phyloP scores from a whole-genome alignment of 2,797 vertebrate species.

The Eulemur mongoz region DNA sequence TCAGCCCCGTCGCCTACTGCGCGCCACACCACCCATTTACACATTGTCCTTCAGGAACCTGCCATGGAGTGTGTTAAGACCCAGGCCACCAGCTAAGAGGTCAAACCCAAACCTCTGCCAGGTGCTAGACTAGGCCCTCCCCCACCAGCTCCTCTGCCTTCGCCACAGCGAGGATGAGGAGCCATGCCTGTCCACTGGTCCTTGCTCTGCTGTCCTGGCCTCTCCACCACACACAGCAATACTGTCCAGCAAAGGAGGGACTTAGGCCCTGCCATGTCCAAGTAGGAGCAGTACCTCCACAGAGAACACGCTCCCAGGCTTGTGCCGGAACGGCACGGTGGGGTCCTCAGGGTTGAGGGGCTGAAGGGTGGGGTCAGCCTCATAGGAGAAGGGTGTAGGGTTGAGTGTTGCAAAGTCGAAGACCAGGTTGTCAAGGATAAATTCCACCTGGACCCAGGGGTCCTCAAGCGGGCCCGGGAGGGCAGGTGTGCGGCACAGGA shows the following conservation, averaged over 20 bases:
- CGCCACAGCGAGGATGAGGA: rapidly evolving
- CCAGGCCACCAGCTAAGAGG: not conserved
- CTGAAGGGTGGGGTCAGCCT: conserved; percentile 91
- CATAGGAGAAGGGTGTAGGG: conserved; percentile 90
- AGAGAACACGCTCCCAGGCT: conserved; percentile 96
- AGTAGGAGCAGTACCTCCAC: conserved; percentile 91
- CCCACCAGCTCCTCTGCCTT: not conserved
- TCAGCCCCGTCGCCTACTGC: not conserved
- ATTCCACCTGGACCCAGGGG: conserved; percentile 89
- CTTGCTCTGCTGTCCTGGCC: not conserved
- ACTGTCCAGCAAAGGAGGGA: not conserved
- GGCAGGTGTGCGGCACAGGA: conserved; percentile 92
- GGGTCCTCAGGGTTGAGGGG: conserved; percentile 92
- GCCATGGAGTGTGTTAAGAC: not conserved
- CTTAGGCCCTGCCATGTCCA: rapidly evolving
- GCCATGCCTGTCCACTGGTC: rapidly evolving
- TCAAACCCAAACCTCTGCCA: not conserved
- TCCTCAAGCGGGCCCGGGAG: conserved; percentile 85
- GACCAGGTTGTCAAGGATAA: conserved; percentile 94
- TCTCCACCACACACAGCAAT: not conserved
- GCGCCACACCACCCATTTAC: not conserved
- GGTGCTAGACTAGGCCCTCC: no score
- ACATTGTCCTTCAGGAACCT: not conserved
- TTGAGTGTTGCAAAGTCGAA: conserved; percentile 92
- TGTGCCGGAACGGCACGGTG: conserved; percentile 93